These are phyloP conservation scores for Uloborus plumipes DNA, from an alignment of 2,888 invertebrate genomes.

Conservation along the genomic window DNA sequence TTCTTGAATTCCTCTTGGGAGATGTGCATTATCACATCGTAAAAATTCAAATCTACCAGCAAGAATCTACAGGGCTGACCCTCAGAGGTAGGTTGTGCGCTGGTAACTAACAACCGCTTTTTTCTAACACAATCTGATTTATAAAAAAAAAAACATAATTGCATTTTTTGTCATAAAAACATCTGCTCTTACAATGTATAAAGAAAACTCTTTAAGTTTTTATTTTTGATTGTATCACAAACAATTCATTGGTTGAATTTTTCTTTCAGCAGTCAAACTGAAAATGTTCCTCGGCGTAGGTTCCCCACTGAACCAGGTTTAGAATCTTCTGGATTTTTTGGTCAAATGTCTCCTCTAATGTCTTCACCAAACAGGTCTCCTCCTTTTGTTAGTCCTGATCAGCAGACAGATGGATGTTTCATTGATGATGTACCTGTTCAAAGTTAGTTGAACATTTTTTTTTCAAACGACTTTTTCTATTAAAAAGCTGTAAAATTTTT, in stretches of 20 bases:
- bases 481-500: not conserved
- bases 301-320: constrained; percentile 66
- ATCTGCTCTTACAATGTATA: not conserved
- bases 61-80: too few species aligned
- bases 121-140: too few species aligned
- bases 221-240: constrained; percentile 7
- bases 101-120: too few species aligned
- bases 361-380: constrained; percentile 71
- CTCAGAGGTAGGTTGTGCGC: too few species aligned
- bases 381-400: constrained; percentile 68
- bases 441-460: constrained; percentile 24
- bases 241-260: not conserved
- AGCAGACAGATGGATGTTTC: constrained; percentile 65
- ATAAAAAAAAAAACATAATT: too few species aligned
- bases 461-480: not conserved
- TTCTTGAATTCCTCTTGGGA: too few species aligned
- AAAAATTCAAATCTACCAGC: too few species aligned
- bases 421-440: constrained; percentile 58
- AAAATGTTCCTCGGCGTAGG: constrained; percentile 66
- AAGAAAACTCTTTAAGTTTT: too few species aligned
- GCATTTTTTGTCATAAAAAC: not conserved
- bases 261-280: constrained; percentile 45
- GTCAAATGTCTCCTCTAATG: constrained; percentile 70
- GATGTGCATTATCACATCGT: too few species aligned
- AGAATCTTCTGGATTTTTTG: constrained; percentile 69